A percentile compares a stretch with the other conserved stretches of the same genome.
phyloP scores from a whole-genome alignment of 2,797 vertebrate genomes.

The Melanogrammus aeglefinus region DNA sequence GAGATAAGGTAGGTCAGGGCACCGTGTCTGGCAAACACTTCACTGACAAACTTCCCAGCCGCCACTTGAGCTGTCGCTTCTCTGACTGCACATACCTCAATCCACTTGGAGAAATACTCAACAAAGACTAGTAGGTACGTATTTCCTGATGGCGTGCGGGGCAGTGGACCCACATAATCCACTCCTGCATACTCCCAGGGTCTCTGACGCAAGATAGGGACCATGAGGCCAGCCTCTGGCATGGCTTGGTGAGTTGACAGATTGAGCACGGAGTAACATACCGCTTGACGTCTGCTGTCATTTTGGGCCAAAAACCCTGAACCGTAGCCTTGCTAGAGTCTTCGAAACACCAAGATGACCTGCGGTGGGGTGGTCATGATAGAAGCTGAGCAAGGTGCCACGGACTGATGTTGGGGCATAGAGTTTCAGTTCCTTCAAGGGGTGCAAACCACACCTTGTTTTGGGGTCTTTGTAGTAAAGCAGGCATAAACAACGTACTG shows the following conservation, averaged over 20 bases:
- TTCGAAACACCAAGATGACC: too few species aligned
- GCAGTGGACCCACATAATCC: background rate
- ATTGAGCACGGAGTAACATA: background rate
- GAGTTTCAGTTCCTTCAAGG: background rate
- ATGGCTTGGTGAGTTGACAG: background rate
- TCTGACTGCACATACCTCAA: conserved; percentile 1
- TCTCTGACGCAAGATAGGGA: conserved; percentile 4
- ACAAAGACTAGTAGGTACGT: conserved; percentile 10
- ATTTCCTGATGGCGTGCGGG: background rate
- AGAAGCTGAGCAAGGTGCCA: too few species aligned
- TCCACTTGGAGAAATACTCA: conserved; percentile 18
- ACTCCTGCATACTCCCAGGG: conserved; percentile 16
- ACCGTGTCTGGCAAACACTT: conserved; percentile 1
- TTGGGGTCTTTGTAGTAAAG: background rate
- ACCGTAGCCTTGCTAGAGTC: too few species aligned
- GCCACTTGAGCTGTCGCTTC: background rate
- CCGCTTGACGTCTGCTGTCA: background rate
- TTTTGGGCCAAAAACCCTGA: too few species aligned
- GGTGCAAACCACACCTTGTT: background rate
- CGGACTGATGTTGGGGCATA: too few species aligned
- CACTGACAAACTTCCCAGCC: background rate
- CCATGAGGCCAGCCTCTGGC: background rate
- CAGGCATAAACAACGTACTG: background rate
- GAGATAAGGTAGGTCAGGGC: conserved; percentile 4
- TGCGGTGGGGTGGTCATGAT: too few species aligned